Evolutionary conservation across 1,140 invertebrate genomes (phyloP).

Genomic region (Drosophila suzukii): DNA sequence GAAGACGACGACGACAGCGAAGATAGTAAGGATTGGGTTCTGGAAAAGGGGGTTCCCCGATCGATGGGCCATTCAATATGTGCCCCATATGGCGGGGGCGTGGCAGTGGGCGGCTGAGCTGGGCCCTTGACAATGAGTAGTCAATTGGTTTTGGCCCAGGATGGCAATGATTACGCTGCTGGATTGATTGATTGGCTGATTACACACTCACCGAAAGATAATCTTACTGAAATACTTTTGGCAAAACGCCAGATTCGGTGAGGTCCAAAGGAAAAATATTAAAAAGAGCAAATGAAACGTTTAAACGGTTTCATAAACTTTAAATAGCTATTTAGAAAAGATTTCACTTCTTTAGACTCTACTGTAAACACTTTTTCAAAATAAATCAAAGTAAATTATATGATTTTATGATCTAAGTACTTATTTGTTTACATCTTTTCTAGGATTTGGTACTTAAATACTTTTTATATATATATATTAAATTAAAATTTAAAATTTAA

Average conservation of each 20-base stretch:
- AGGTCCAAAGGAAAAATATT: background rate
- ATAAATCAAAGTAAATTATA: too few species aligned
- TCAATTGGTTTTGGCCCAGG: constrained; percentile 53
- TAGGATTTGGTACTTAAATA: too few species aligned
- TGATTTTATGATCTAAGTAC: too few species aligned
- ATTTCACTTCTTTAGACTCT: too few species aligned
- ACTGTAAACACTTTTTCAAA: too few species aligned
- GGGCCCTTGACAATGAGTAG: constrained; percentile 39
- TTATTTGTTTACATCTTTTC: too few species aligned
- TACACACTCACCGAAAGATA: constrained; percentile 16
- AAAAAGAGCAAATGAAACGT: background rate
- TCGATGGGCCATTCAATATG: constrained; percentile 54
- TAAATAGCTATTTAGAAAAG: background rate
- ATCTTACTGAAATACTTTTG: background rate
- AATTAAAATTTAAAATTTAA: too few species aligned
- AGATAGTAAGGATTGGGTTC: background rate
- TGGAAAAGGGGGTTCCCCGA: background rate
- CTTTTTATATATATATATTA: too few species aligned
- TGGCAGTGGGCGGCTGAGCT: constrained; percentile 25
- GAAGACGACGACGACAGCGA: constrained; percentile 31
- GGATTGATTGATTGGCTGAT: constrained; percentile 44
- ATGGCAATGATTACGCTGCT: constrained; percentile 34
- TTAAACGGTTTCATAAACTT: background rate
- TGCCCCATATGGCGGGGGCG: constrained; percentile 56
- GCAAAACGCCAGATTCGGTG: background rate